phyloP scores from a whole-genome alignment of 2,113 vertebrate species.

The Silurus asotus region DNA sequence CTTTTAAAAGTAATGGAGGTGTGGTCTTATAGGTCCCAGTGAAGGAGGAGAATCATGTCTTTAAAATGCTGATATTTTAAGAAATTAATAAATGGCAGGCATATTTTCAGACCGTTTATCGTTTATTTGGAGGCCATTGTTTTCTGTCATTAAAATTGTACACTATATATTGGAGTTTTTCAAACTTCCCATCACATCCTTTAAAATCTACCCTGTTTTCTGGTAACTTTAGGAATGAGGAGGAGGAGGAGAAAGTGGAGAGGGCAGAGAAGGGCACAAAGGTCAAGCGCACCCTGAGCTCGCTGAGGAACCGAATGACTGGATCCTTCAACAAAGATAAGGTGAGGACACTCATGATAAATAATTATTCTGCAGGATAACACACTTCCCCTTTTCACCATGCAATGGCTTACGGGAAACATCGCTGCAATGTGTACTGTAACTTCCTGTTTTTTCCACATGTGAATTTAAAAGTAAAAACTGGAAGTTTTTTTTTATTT shows the following conservation, averaged over 20 bases:
- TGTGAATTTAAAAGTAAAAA: neutral
- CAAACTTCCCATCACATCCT: neutral
- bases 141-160: neutral
- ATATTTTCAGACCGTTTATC: neutral
- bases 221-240: slow-evolving; percentile 72
- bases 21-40: neutral
- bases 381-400: slow-evolving; percentile 11
- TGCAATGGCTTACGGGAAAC: slow-evolving; percentile 20
- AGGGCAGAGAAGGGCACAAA: slow-evolving; percentile 82
- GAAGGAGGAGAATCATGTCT: neutral
- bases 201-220: neutral
- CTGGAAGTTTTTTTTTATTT: neutral
- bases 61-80: neutral
- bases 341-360: slow-evolving; percentile 22
- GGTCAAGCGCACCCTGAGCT: slow-evolving; percentile 89
- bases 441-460: slow-evolving; percentile 30
- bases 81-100: neutral
- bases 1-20: too few species aligned
- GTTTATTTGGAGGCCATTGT: neutral
- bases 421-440: slow-evolving; percentile 16
- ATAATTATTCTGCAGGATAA: neutral
- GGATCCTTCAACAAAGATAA: slow-evolving; percentile 90
- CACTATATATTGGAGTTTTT: neutral
- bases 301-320: slow-evolving; percentile 83
- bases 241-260: slow-evolving; percentile 73